phyloP scores from a whole-genome alignment of 1,140 invertebrate species.

The Leguminivora glycinivorella region DNA sequence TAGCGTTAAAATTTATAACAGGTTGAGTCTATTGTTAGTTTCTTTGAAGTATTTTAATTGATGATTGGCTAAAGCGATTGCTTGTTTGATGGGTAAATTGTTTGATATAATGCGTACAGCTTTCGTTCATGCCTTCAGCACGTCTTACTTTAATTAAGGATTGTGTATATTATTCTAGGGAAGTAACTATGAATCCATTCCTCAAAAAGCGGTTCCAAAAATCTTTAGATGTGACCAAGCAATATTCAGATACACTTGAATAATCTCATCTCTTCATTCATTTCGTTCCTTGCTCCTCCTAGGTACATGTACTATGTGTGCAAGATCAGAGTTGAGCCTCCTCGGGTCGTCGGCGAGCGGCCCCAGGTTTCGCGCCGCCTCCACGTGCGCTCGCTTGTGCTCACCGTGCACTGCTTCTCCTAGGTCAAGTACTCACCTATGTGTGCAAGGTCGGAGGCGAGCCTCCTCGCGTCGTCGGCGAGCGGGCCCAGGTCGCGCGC shows the following conservation, averaged over 20 bases:
- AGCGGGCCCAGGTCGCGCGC: conserved; percentile 69
- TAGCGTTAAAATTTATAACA: neutral
- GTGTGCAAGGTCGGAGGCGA: conserved; percentile 73
- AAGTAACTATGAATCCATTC: no score
- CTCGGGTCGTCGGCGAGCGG: conserved; percentile 74
- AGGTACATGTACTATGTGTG: conserved; percentile 50
- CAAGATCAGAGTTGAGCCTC: conserved; percentile 70
- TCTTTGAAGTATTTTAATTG: neutral
- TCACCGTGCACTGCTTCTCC: conserved; percentile 60
- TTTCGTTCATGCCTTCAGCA: no score
- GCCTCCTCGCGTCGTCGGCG: conserved; percentile 69
- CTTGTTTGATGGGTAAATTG: neutral
- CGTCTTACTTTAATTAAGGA: no score
- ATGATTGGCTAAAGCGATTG: no score
- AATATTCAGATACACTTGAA: no score
- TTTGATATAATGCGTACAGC: no score
- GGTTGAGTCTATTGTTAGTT: neutral
- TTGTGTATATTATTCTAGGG: no score
- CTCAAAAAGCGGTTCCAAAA: no score
- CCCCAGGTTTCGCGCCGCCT: conserved; percentile 66
- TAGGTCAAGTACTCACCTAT: conserved; percentile 60
- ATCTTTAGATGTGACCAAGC: no score
- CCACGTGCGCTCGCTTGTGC: conserved; percentile 65
- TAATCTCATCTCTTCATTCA: no score
- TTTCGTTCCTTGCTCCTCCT: no score